phyloP scores from a whole-genome alignment of 2,888 invertebrate genomes.

The Eupithecia insigniata region DNA sequence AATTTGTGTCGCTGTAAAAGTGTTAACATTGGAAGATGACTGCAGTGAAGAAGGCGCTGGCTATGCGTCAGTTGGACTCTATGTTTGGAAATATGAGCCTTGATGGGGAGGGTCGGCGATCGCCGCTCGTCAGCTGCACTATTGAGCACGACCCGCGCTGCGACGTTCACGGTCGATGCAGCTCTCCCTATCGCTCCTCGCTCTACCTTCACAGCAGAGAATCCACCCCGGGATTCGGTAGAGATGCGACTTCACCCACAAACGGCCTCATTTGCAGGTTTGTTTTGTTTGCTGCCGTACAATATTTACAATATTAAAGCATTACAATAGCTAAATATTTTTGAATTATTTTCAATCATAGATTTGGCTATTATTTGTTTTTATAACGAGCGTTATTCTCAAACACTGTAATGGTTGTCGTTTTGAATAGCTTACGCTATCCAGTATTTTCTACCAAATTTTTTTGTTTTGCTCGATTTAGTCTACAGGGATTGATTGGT shows the following conservation, averaged over 20 bases:
- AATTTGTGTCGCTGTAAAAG: constrained; percentile 48
- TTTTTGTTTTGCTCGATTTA: not conserved
- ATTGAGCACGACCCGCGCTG: constrained; percentile 86
- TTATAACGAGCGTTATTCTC: not conserved
- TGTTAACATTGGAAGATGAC: constrained; percentile 67
- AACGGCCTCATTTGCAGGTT: constrained; percentile 79
- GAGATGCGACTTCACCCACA: constrained; percentile 80
- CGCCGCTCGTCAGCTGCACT: constrained; percentile 78
- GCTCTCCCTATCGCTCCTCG: constrained; percentile 75
- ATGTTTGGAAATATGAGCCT: constrained; percentile 88
- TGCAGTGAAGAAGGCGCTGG: constrained; percentile 86
- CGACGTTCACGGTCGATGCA: constrained; percentile 87
- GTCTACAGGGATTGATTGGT: not conserved
- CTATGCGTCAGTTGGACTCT: constrained; percentile 89
- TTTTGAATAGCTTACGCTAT: not conserved
- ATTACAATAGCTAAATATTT: not conserved
- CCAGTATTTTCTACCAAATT: not conserved
- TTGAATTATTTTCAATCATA: not conserved
- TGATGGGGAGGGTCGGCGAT: constrained; percentile 78
- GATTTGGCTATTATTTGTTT: not conserved
- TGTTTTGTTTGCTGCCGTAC: not conserved
- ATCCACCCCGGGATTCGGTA: constrained; percentile 83
- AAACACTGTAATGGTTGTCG: not conserved
- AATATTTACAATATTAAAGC: not conserved
- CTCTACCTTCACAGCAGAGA: constrained; percentile 79